Conservation (phyloP, 1,140 invertebrate genomes). For the Brachionus calyciflorus region DNA sequence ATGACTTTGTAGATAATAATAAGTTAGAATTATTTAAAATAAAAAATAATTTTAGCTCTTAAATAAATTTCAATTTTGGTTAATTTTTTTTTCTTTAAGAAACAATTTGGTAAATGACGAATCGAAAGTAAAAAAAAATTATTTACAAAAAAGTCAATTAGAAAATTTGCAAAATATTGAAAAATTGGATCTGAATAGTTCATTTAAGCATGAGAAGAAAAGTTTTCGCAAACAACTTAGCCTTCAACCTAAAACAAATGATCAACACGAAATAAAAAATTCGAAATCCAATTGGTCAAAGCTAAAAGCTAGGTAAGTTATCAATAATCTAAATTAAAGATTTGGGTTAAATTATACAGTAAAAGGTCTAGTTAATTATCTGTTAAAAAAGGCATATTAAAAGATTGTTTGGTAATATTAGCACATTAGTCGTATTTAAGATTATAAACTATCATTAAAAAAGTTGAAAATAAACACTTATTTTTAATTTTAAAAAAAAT, state of each 20-base stretch:
- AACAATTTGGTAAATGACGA: too few relatives aligned
- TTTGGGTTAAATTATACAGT: too few relatives aligned
- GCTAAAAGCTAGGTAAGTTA: not conserved
- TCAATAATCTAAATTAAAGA: too few relatives aligned
- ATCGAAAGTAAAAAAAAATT: not conserved
- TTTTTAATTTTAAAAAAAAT: too few relatives aligned
- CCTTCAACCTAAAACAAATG: not conserved
- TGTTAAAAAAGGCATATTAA: too few relatives aligned
- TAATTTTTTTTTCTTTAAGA: too few relatives aligned
- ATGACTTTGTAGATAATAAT: constrained; percentile 6
- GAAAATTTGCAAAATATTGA: constrained; percentile 29
- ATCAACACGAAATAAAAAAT: not conserved
- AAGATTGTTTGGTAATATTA: too few relatives aligned
- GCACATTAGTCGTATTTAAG: too few relatives aligned
- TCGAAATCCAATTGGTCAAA: constrained; percentile 17
- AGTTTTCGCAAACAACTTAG: not conserved
- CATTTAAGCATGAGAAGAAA: not conserved
- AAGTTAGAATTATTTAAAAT: not conserved
- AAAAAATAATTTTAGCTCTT: not conserved
- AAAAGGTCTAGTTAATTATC: too few relatives aligned
- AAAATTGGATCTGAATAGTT: not conserved
- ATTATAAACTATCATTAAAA: too few relatives aligned
- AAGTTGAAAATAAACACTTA: too few relatives aligned
- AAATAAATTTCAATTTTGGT: not conserved
- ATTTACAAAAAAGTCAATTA: not conserved